Base-by-base conservation (phyloP, 2,113 vertebrate species). In the Pachyramphus minor region DNA sequence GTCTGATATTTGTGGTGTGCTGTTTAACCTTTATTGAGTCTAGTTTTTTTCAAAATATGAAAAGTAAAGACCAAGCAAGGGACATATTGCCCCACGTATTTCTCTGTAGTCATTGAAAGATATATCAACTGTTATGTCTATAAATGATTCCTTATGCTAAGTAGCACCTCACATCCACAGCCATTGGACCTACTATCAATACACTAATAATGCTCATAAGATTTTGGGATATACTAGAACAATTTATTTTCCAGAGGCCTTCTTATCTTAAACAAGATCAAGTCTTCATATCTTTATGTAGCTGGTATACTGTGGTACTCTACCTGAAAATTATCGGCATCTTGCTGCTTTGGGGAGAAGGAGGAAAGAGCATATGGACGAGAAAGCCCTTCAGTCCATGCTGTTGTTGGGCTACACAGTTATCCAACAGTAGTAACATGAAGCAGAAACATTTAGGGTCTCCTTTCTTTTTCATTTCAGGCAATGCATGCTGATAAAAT, bases 261-360 rank as follows among this genome's bases (percentile, higher is more conserved):
- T 94, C 87, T 96, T 96, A 89, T 92, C 69, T 96, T 96, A 95
- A 97, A 97, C 93, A 96, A 97, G 87, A 97, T 97, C 94, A 93
- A 95, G 63, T 80, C 79, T 94, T 95, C 23, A 8, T 87, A 75
- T 94, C 93, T 91, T 96, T 84, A 30, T 94, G 90, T 95, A 95
- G 72, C 41, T 59, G 33, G 31, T 45, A 35, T 62, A 64, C 67
- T 92, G 27, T 50, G 67, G 83, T 42, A 45, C 42, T 67, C 27
- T 77, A 9, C 60, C 74, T 77, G 66, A 52, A 71, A 93, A 74
- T 95, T 92, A 67, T 60, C 73, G 80, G 49, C 49, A 27, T 22
- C 90, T 84, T 62, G 41, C 74, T 90, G 68, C 45, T 95, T 85
- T 95, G 72, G 81, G 50, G 42, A 71, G 47, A 11, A 45, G 23